Evolutionary conservation across 2,797 vertebrate species (phyloP).

Genomic region (Muraenolepis orangiensis): DNA sequence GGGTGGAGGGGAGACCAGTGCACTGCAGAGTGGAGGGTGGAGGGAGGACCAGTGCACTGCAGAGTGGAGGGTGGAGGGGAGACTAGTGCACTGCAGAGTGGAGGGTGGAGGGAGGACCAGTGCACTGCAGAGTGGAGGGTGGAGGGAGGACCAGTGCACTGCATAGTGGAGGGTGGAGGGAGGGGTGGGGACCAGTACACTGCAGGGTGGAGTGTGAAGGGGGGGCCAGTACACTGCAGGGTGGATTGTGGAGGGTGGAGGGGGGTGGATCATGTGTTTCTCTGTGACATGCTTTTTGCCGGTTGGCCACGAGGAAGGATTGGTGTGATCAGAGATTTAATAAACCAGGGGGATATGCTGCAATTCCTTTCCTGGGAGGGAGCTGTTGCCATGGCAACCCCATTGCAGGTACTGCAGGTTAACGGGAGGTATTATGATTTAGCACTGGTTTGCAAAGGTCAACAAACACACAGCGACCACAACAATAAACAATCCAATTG

Average conservation of each 20-base stretch:
- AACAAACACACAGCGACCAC: constrained; percentile 34
- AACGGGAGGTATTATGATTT: constrained; percentile 65
- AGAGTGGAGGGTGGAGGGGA: too few relatives aligned
- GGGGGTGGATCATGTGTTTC: neutral
- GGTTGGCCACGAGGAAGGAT: constrained; percentile 58
- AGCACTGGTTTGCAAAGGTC: constrained; percentile 26
- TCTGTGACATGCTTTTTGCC: neutral
- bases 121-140: neutral
- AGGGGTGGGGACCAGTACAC: too few relatives aligned
- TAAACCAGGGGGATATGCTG: constrained; percentile 65
- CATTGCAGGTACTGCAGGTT: constrained; percentile 64
- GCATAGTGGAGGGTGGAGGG: too few relatives aligned
- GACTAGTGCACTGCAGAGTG: too few relatives aligned
- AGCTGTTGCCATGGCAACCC: constrained; percentile 61
- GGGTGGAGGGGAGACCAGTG: too few relatives aligned
- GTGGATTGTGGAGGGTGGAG: too few relatives aligned
- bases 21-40: too few relatives aligned
- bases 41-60: too few relatives aligned
- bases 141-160: too few relatives aligned
- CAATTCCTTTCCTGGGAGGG: constrained; percentile 61
- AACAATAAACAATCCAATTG: constrained; percentile 1
- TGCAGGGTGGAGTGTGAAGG: too few relatives aligned
- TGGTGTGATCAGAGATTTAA: constrained; percentile 71
- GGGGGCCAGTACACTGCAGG: too few relatives aligned
- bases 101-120: neutral